Base-by-base conservation (phyloP, 1,140 invertebrate genomes). In the Drosophila guanche region DNA sequence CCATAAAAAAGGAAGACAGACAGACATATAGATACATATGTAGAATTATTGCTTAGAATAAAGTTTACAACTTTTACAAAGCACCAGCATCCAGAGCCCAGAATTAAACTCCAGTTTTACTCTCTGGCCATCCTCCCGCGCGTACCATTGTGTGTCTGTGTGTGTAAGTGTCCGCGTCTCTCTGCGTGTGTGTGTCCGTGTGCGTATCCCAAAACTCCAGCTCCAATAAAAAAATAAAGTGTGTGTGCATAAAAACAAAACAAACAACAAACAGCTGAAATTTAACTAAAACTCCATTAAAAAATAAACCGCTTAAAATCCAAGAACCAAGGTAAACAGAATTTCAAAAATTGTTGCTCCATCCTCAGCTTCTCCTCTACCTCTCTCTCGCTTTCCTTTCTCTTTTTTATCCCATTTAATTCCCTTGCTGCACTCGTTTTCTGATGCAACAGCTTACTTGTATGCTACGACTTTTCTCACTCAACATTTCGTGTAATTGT, bases 361-460 rank as follows among this genome's bases (percentile, higher is more conserved):
- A 37, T 48, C 37, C 10, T 4, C 5, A 8, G 5, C 27, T 48
- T 10, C 57, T 16, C n/a, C 27, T 40, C 63, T 16, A 25, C 33
- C 42, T 22, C n/a, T 27, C 33, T 37, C 16, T 27, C 29, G 16
- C 16, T 73, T 40, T 23, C 23, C 51, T 27, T 45, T 48, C 40
- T 50, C 47, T 27, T 55, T 74, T 45, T 16, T 67, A 5, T 16
- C 22, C 10, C 27, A 25, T 20, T 37, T 23, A 45, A 48, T 41
- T 41, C 65, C 61, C 67, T 37, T 8, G 29, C 66, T 68, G 65
- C 65, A 68, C 33, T 68, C 43, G 62, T 46, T 50, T 41, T 53
- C 45, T 59, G 69, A 67, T 86, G 81, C 80, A 85, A 85, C 80
- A 85, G 80, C 81, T 85, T 76, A 80, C 76, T 79, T 80, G 76